Conservation (phyloP, 92 coral and sea anemone genomes). For the Heteractis magnifica region DNA sequence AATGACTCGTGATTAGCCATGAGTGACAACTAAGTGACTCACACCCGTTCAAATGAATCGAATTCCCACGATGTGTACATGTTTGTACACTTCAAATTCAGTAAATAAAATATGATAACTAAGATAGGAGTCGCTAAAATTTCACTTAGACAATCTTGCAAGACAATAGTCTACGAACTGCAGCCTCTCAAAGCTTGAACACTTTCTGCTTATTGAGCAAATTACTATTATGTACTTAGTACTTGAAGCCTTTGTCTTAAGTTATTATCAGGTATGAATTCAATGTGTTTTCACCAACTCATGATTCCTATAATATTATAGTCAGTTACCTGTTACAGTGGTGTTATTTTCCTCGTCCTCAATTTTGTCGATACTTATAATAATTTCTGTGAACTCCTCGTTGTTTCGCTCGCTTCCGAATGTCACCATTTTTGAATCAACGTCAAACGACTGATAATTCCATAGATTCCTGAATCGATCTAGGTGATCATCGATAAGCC, state of each 20-base stretch:
- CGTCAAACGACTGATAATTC: not conserved
- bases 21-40: not conserved
- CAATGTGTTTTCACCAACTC: not conserved
- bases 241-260: no score
- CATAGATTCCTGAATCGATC: not conserved
- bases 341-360: conserved; percentile 3
- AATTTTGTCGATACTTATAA: conserved; percentile 28
- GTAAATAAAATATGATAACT: not conserved
- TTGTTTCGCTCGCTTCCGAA: conserved; percentile 19
- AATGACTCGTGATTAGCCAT: not conserved
- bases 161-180: not conserved
- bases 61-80: not conserved
- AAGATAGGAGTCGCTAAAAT: not conserved
- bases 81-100: not conserved
- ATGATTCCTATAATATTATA: not conserved
- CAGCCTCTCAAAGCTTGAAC: no score
- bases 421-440: conserved; percentile 15
- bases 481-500: not conserved
- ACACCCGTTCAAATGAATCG: not conserved
- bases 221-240: no score
- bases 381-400: conserved; percentile 32
- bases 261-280: no score
- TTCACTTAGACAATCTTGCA: not conserved
- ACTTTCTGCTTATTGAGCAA: no score
- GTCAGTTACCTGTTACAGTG: conserved; percentile 1